Evolutionary conservation across 2,888 invertebrate species (phyloP), one percentile per base, ranked within the genome.

Genomic region (Cryptus armator): DNA sequence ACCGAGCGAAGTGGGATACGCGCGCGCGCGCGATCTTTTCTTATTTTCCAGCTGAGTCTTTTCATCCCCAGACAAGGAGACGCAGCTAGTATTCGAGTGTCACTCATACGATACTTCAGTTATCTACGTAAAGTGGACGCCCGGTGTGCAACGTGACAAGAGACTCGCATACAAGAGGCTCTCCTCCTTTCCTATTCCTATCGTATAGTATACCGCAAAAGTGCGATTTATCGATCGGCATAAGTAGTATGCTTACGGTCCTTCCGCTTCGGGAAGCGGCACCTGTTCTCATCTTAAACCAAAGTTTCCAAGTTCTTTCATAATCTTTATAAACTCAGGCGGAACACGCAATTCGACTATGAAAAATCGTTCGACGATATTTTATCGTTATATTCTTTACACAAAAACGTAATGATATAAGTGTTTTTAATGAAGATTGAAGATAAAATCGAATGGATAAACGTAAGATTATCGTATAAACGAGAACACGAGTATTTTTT

Each of bases 171-270:
- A 56, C 24, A 59, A 62, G 62, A n/a, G 62, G 46, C 44, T 29
- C 12, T 46, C 29, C 24, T 29, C 44, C 14, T 24, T 59, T 46
- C 32, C 19, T 56, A 19, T 19, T 9, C 3, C 56, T 51, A 51
- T 74, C 59, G 62, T 32, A 48, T 80, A 51, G 56, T 80, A 51
- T 59, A 59, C 44, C 59, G 32, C 32, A 43, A 74, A 62, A 74
- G 74, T 74, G 62, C 59, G 62, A 62, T 32, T 74, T 74, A 84
- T 84, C 76, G 74, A 74, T 74, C 74, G 24, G 12, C 14, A 44
- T 24, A 10, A 16, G 51, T n/a, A 51, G 5, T 37, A 37, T 10
- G 24, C 24, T 24, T 10, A 4, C 24, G 56, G 43, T 72, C 9
- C 59, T 19, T 43, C 7, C 53, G 16, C 14, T 10, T 19, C 43